Conservation (phyloP, 2,113 vertebrate genomes). For the Daphoenositta chrysoptera region DNA sequence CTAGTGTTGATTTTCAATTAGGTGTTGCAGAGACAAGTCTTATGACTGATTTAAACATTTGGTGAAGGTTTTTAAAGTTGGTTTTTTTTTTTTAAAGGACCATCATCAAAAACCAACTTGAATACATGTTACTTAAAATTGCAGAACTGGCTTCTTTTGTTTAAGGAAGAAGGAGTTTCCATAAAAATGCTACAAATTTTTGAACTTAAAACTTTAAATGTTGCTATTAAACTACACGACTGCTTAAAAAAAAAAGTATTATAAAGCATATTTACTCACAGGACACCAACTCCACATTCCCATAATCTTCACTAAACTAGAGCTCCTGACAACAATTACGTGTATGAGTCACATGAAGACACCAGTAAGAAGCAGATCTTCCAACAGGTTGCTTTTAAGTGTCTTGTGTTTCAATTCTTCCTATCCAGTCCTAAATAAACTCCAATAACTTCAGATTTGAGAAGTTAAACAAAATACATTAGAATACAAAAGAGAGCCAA, state of each 20-base stretch:
- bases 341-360: background rate
- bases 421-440: background rate
- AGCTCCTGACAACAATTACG: background rate
- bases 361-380: background rate
- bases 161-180: background rate
- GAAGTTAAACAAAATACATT: background rate
- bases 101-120: background rate
- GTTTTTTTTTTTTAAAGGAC: background rate
- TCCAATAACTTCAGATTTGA: background rate
- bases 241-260: background rate
- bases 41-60: background rate
- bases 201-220: background rate
- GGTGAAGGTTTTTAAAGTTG: background rate
- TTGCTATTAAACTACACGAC: background rate
- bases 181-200: background rate
- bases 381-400: background rate
- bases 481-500: background rate
- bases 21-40: background rate
- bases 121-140: background rate
- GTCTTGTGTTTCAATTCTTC: background rate
- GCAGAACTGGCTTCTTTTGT: background rate
- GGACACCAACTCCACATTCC: background rate
- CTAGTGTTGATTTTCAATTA: conserved; percentile 11
- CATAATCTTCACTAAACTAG: background rate
- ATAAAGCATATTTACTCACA: background rate